Base-by-base conservation (phyloP, 2,797 vertebrate genomes). In the Sebastes baramenuke region DNA sequence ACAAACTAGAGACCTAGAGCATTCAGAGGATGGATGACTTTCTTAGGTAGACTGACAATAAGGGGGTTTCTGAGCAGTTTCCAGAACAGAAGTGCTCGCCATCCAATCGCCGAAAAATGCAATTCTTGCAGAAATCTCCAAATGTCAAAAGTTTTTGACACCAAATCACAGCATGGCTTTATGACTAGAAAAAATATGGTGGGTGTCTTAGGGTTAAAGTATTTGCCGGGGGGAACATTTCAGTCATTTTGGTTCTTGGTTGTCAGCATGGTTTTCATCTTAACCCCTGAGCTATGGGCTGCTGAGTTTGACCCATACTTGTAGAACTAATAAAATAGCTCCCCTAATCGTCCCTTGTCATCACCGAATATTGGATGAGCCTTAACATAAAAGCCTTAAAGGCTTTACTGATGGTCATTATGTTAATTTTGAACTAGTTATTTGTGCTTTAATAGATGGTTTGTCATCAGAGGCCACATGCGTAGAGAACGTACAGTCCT, bases 361-460 rank as follows among this genome's bases (percentile, higher is more conserved):
- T 81, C 24, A 3, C 24, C 16, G 12, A 69, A 75, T 32, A 30
- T 29, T n/a, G 9, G n/a, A 81, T 38, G 29, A 69, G 29, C 20
- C 2, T 27, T 20, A 66, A 29, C n/a, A 58, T 34, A 32, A 72
- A 73, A 29, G 62, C 59, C 58, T 58, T 49, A 20, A 27, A 60
- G 18, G 36, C 13, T 38, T 65, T 25, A 11, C 36, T 64, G 20
- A 58, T 76, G 18, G 36, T 58, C 58, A 62, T 66, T 58, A 62
- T 72, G 62, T 56, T 67, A 75, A 76, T 70, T 70, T 78, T 36
- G 13, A 67, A 9, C 29, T 55, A 62, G 72, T 61, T 5, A 56
- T 29, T 54, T 81, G 18, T 52, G 29, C 42, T 68, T 27, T 29
- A 74, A 54, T 67, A 80, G 49, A 78, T 65, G 59, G 66, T 61